Evolutionary conservation across 1,140 invertebrate genomes (phyloP), one percentile per base, ranked within the genome.

Genomic region (Lysiphlebus fabarum): DNA sequence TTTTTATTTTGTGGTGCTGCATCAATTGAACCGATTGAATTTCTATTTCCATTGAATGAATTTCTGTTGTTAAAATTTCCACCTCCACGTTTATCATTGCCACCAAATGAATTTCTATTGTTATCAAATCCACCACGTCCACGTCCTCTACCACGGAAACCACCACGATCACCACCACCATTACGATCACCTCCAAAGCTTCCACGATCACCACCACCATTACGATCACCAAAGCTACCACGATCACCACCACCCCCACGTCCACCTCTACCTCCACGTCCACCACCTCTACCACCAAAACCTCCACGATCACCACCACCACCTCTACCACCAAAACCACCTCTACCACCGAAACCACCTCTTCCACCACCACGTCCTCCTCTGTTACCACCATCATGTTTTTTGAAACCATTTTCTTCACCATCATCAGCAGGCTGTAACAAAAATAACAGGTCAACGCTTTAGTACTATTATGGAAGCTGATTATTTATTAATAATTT

Each of bases 1-100:
- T 92, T 93, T 80, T 93, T 93, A 72, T 93, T 93, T 78, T 88
- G 84, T 56, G 81, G 69, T 40, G 73, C 63, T 56, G 81, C 71
- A 26, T 26, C 17, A 26, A 26, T 26, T 14, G 53, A 44, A 8
- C 45, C 37, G 33, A 53, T 38, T 41, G 58, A 54, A 6, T 44
- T 44, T 37, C 42, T 44, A 36, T 38, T 38, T n/a, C 72, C 65
- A n/a, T 80, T 84, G 66, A 85, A 85, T 64, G 82, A 84, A 67
- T 82, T 83, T 66, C 81, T 82, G 43, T 26, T 26, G 17, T 26
- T 26, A 26, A 26, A 26, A 26, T 26, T 26, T 81, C 78, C 48
- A 45, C 73, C 71, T 14, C 70, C 68, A 0, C 73, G 72, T 37
- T 71, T 66, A 56, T 51, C 49, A 11, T 49, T 17, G 4, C 47